phyloP scores from a whole-genome alignment of 1,140 invertebrate species.

The Neuroterus valhalla region DNA sequence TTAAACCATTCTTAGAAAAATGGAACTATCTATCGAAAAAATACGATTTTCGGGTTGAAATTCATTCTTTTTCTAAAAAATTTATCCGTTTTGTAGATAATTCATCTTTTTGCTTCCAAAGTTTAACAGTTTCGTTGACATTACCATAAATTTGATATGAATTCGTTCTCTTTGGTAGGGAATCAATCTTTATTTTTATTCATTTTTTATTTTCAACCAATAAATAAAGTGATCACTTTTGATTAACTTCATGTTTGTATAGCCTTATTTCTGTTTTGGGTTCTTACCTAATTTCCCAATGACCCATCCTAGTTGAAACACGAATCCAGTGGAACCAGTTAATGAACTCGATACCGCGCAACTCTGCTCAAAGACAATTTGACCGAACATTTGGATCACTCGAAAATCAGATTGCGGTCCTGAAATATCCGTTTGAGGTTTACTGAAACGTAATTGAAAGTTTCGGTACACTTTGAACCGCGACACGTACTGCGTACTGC shows the following conservation, averaged over 20 bases:
- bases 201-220: too few relatives aligned
- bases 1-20: too few relatives aligned
- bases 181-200: too few relatives aligned
- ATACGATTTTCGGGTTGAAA: too few relatives aligned
- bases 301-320: not conserved
- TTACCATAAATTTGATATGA: too few relatives aligned
- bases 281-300: not conserved
- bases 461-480: slow-evolving; percentile 21
- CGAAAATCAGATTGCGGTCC: slow-evolving; percentile 20
- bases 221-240: not conserved
- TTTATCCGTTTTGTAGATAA: too few relatives aligned
- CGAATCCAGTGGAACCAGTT: slow-evolving; percentile 10
- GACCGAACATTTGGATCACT: slow-evolving; percentile 9
- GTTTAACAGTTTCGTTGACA: too few relatives aligned
- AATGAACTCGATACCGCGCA: slow-evolving; percentile 16
- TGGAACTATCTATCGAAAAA: too few relatives aligned
- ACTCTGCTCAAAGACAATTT: slow-evolving; percentile 6
- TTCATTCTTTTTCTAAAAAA: too few relatives aligned
- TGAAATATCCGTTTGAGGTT: slow-evolving; percentile 28
- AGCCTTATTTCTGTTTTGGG: not conserved
- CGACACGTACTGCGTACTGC: not conserved
- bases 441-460: slow-evolving; percentile 29
- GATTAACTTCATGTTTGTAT: not conserved
- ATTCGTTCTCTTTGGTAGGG: too few relatives aligned
- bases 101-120: too few relatives aligned